These are phyloP conservation scores for Eupithecia pulchellata DNA, from an alignment of 2,888 invertebrate species.

Conservation along the genomic window DNA sequence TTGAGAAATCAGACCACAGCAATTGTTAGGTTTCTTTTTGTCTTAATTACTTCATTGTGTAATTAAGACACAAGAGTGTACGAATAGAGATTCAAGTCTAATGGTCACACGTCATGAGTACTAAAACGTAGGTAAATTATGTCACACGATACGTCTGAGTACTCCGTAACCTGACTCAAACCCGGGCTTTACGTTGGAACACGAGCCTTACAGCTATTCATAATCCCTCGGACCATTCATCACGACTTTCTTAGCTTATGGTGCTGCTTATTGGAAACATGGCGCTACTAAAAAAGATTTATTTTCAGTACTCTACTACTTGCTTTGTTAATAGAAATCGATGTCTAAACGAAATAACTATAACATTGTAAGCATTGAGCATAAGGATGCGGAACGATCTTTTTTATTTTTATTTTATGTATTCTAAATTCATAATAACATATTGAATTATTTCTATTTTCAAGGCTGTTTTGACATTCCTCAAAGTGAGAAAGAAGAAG, in stretches of 20 bases:
- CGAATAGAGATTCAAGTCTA: neutral
- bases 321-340: neutral
- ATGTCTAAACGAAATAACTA: neutral
- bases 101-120: neutral
- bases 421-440: too few relatives aligned
- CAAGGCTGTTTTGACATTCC: too few relatives aligned
- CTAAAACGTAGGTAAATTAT: neutral
- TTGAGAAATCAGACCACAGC: too few relatives aligned
- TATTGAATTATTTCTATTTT: too few relatives aligned
- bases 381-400: neutral
- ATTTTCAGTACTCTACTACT: neutral
- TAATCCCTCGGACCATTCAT: conserved; percentile 43
- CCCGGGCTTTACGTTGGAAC: conserved; percentile 38
- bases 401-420: too few relatives aligned
- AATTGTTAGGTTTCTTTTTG: too few relatives aligned
- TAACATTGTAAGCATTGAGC: neutral
- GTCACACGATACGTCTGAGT: neutral
- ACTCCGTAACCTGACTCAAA: conserved; percentile 6
- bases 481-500: too few relatives aligned
- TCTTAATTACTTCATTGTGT: too few relatives aligned
- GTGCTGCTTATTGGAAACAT: conserved; percentile 5
- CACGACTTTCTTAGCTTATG: conserved; percentile 41
- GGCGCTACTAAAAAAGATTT: neutral
- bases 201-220: conserved; percentile 43
- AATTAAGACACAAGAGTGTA: too few relatives aligned